A percentile compares a stretch with the other conserved stretches of the same genome.
These are phyloP conservation scores for Tetrao urogallus DNA, from an alignment of 2,113 vertebrate genomes.

Conservation along the genomic window DNA sequence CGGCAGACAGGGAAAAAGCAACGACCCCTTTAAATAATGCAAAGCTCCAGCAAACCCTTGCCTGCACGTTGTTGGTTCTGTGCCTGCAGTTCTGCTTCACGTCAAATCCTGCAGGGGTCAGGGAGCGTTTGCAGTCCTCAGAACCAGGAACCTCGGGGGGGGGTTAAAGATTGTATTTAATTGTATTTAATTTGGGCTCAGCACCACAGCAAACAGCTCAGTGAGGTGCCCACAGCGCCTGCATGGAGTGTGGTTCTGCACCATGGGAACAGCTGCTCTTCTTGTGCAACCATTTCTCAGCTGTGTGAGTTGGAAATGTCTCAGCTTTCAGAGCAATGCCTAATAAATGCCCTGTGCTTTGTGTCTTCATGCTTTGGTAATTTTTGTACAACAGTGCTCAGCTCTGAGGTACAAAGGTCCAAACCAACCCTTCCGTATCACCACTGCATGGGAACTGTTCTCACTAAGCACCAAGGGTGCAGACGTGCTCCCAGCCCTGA, in stretches of 20 bases:
- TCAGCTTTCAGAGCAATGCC: rapidly evolving
- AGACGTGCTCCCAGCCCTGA: rapidly evolving
- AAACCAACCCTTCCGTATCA: rapidly evolving
- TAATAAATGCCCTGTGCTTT: neutral
- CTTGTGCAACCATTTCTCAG: neutral
- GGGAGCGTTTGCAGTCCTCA: neutral
- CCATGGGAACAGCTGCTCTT: rapidly evolving
- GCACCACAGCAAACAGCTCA: neutral
- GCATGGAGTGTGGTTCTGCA: rapidly evolving
- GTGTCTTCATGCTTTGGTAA: rapidly evolving
- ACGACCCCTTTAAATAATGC: neutral
- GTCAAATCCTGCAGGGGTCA: rapidly evolving
- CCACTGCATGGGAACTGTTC: neutral
- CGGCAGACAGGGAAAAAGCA: rapidly evolving
- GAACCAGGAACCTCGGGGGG: no score
- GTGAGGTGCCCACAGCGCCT: neutral
- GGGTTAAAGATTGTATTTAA: neutral
- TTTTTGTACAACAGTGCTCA: rapidly evolving
- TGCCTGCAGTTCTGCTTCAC: rapidly evolving
- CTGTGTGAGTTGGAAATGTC: rapidly evolving
- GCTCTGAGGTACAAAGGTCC: rapidly evolving
- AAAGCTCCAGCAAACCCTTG: neutral
- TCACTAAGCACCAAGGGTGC: rapidly evolving
- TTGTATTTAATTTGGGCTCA: neutral
- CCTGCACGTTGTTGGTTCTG: rapidly evolving